Base-by-base conservation (phyloP, 1,140 invertebrate species). In the Steinernema khuongi region DNA sequence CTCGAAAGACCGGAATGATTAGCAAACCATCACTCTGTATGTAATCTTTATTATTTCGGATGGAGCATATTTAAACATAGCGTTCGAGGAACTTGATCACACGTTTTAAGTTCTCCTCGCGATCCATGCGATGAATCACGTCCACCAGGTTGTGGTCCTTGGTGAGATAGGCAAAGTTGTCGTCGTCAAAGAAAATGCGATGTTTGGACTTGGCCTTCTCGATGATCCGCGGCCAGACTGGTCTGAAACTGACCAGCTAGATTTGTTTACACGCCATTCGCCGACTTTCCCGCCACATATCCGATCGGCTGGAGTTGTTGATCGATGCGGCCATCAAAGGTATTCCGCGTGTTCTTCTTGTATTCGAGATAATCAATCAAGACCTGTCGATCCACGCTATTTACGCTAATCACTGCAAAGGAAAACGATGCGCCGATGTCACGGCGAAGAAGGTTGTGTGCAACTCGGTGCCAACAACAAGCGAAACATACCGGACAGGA, bases 341-440 rank as follows among this genome's bases (percentile, higher is more conserved):
- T 17, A 60, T 60, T 60, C 11, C 50, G 50, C 11, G 50, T 60
- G 50, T 60, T 60, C 50, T 60, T 60, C 50, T 26, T 11, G 22
- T 60, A 60, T 60, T 60, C 50, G 50, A 60, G 50, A 60, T 60
- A 60, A 60, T 60, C 50, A 60, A 60, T 60, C 50, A 60, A 60
- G 14, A n/a, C 7, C 22, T 60, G 7, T 2, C 50, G 50, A 17
- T 60, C 50, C 11, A 60, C 22, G 50, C 50, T 26, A 60, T 22
- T 60, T 60, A 60, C 50, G 50, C 50, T 60, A 60, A 60, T 22
- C 7, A 60, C 50, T 60, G 50, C 19, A 60, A 60, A 60, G 50
- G 50, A 26, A 60, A 60, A 14, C 19, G 50, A 60, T 14, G 36
- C 36, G 36, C 36, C 14, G 22, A 60, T 60, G 50, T 60, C 50